Base-by-base conservation (phyloP, 2,888 invertebrate genomes). In the Blomia tropicalis region DNA sequence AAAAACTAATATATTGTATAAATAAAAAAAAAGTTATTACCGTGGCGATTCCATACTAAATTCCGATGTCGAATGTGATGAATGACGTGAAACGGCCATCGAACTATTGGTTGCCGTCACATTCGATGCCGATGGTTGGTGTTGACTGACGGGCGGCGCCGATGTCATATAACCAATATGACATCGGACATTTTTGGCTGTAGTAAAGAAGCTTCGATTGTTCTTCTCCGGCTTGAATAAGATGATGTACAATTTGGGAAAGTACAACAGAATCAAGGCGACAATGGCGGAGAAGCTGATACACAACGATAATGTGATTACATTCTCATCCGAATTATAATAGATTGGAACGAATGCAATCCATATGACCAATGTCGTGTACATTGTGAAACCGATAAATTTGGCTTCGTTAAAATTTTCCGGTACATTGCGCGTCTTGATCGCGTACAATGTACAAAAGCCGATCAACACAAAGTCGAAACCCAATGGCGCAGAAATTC, bases 351-450 rank as follows among this genome's bases (percentile, higher is more conserved):
- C 89, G 76, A 96, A 96, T 23, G 96, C 96, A 68, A 92, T 77
- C 96, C 96, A 96, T 72, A 95, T 92, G 67, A 93, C 87, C 74
- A 92, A 91, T 30, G 93, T 95, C 47, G 93, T 93, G 77, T 92
- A 98, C 96, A 98, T 96, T 27, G 95, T 93, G 76, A 98, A 96
- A 81, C 96, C 84, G 66, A 84, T 83, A 66, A 76, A 77, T 68
- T 77, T 76, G 32, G 75, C 75, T 77, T 93, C 96, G 75, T 98
- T 96, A 75, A 96, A 98, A 43, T 93, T 93, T 74, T 96, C 96
- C 0, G 96, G 98, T 66, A 96, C 87, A 78, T 96, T 96, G 68
- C 96, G 80, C 0, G 92, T 93, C 54, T 91, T 81, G 0, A 93
- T 83, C 0, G 96, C 96, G 72, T 98, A 96, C 17, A 96, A 82